phyloP scores from a whole-genome alignment of 2,113 vertebrate genomes.

The Meles meles region DNA sequence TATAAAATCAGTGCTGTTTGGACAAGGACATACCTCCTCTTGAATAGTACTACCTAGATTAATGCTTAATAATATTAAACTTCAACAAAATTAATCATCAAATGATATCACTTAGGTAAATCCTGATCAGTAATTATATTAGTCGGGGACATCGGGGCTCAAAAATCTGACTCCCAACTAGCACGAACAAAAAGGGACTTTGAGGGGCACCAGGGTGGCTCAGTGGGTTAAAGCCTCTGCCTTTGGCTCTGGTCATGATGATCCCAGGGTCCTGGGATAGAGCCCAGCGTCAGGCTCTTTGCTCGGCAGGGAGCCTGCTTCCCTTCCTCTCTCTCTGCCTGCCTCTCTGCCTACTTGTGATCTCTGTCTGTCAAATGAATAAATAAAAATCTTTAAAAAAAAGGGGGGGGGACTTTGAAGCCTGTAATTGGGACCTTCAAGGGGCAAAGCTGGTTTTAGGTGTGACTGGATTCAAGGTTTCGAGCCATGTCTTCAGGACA shows the following conservation, averaged over 20 bases:
- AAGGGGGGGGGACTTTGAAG: not conserved
- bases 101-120: not conserved
- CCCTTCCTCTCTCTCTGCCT: too few species aligned
- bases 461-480: not conserved
- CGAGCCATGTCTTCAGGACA: too few species aligned
- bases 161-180: not conserved
- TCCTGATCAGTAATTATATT: not conserved
- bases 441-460: not conserved
- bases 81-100: not conserved
- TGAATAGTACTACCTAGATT: not conserved
- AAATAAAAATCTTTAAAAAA: too few species aligned
- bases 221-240: too few species aligned
- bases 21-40: not conserved
- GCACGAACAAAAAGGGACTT: not conserved
- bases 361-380: too few species aligned
- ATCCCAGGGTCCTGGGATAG: too few species aligned
- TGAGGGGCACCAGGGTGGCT: too few species aligned
- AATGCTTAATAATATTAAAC: not conserved
- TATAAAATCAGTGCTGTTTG: not conserved
- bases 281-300: too few species aligned
- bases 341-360: too few species aligned
- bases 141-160: not conserved
- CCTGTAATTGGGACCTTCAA: not conserved
- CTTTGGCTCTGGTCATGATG: too few species aligned
- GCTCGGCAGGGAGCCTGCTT: too few species aligned